Percentiles rank a stretch among this genome's conserved stretches.
These are phyloP conservation scores for Drosophila kanapiae DNA, from an alignment of 1,140 invertebrate genomes.

Conservation along the genomic window DNA sequence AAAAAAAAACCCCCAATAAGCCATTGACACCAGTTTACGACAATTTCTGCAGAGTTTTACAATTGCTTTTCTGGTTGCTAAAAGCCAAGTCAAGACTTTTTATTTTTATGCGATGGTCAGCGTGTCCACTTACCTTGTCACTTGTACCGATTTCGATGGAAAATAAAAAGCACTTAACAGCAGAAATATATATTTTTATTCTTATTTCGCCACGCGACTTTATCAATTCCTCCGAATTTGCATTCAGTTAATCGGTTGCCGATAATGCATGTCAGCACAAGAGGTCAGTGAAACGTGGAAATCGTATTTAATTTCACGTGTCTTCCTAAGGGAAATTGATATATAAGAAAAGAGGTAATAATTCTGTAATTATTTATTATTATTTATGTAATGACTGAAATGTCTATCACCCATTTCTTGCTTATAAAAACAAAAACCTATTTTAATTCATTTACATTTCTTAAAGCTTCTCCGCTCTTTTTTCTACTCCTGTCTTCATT, in stretches of 20 bases:
- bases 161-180: constrained; percentile 34
- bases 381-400: no score
- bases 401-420: no score
- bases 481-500: no score
- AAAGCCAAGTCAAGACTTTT: constrained; percentile 32
- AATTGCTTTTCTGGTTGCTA: constrained; percentile 32
- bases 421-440: no score
- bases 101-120: constrained; percentile 55
- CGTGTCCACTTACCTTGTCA: constrained; percentile 42
- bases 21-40: constrained; percentile 61
- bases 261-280: constrained; percentile 38
- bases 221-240: constrained; percentile 49
- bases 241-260: constrained; percentile 1
- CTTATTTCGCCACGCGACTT: constrained; percentile 59
- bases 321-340: not conserved
- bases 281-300: constrained; percentile 47
- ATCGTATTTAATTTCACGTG: constrained; percentile 4
- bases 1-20: constrained; percentile 56
- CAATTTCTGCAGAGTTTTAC: constrained; percentile 50
- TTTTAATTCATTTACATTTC: no score
- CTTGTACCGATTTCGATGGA: constrained; percentile 49
- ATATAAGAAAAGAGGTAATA: not conserved
- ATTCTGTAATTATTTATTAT: not conserved
- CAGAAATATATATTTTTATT: constrained; percentile 29
- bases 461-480: not conserved